Evolutionary conservation across 2,113 vertebrate genomes (phyloP).

Genomic region (Columbina picui): DNA sequence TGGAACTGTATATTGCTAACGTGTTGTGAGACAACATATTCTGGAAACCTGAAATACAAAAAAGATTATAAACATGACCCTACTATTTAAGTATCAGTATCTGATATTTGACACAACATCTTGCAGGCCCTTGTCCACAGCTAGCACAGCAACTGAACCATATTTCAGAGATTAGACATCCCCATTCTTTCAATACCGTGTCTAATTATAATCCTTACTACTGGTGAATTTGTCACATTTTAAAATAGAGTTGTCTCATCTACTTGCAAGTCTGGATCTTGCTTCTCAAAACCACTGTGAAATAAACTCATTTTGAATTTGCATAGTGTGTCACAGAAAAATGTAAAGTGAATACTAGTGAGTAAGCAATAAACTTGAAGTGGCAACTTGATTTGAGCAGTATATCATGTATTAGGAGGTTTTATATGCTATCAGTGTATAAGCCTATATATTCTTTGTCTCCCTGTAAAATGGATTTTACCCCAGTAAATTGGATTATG

Average conservation of each 20-base stretch:
- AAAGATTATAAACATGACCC: not conserved
- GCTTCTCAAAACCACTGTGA: not conserved
- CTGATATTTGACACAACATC: not conserved
- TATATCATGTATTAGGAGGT: not conserved
- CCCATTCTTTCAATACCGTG: not conserved
- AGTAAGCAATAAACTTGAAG: conserved; percentile 12
- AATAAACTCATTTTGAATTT: conserved; percentile 16
- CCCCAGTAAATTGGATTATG: conserved; percentile 5
- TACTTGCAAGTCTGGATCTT: not conserved
- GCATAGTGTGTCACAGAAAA: not conserved
- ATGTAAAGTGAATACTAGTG: not conserved
- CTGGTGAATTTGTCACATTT: not conserved
- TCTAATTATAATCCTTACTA: not conserved
- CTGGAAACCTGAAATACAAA: not conserved
- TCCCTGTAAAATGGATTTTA: conserved; percentile 21
- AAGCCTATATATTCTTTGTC: not conserved
- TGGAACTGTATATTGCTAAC: not conserved
- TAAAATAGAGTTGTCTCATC: not conserved
- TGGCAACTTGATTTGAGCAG: conserved; percentile 1
- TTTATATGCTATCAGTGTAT: not conserved
- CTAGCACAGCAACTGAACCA: not conserved
- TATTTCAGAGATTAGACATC: not conserved
- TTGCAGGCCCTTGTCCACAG: not conserved
- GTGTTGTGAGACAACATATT: not conserved
- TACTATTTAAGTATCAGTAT: not conserved